Base-by-base conservation (phyloP, 2,888 invertebrate species). In the Tetragonisca angustula region DNA sequence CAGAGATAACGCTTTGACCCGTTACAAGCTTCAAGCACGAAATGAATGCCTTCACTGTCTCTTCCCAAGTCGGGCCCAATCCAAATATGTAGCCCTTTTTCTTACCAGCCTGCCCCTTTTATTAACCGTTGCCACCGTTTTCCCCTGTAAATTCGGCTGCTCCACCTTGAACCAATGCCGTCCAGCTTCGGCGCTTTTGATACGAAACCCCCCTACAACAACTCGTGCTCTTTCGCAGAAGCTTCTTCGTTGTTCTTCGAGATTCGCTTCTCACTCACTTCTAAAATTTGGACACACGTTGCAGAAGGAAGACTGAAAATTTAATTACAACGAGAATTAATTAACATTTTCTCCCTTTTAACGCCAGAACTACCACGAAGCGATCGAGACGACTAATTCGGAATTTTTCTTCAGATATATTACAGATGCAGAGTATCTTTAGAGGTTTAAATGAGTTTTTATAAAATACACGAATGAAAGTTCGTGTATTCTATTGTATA, bases 1-100 rank as follows among this genome's bases (percentile, higher is more conserved):
- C 93, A 91, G 92, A 94, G 94, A 94, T 94, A 94, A 94, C 92
- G 93, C 92, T 92, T 90, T 94, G 94, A 94, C 94, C 94, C 94
- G 93, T 94, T 93, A 92, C 92, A 90, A 90, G 90, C 89, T 87
- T 85, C 85, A 89, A 90, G 91, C 89, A 91, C 90, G 91, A 94
- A 92, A 93, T 94, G 94, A 94, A 94, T 94, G 94, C 93, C 92
- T 91, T 90, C 93, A 92, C 94, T 94, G 94, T 94, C 90, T 91
- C 85, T 85, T 84, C 86, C 43, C 85, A 77, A 81, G 67, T 82
- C 72, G 81, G 86, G 79, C 81, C 84, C 86, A 88, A 87, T 88
- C 83, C 88, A 83, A 87, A 90, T 88, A 89, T 84, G 85, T 77
- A 68, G 89, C 89, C 89, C 89, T 89, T 89, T 90, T 90, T 86